phyloP scores from a whole-genome alignment of 2,113 vertebrate species.

The Vulpes vulpes region DNA sequence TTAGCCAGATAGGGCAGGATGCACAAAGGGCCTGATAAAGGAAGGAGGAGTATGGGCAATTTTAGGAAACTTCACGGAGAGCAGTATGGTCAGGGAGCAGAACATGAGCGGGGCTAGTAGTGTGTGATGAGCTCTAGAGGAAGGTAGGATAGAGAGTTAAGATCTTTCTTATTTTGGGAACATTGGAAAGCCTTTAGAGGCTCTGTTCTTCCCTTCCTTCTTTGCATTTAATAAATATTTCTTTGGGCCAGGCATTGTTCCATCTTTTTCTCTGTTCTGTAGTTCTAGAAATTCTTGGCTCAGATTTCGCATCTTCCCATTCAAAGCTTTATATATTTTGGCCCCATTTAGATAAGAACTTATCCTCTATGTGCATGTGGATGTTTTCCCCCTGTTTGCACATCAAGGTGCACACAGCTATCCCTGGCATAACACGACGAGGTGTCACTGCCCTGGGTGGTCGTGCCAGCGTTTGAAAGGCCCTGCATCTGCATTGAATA shows the following conservation, averaged over 20 bases:
- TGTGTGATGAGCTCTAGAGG: neutral
- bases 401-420: neutral
- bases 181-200: neutral
- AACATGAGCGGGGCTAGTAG: neutral
- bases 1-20: neutral
- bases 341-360: neutral
- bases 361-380: neutral
- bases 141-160: neutral
- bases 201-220: neutral
- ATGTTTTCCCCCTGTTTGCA: neutral
- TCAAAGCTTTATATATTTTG: neutral
- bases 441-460: neutral
- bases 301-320: neutral
- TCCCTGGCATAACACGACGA: neutral
- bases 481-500: neutral
- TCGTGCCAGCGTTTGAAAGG: neutral
- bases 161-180: neutral
- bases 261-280: neutral
- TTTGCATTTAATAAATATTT: constrained; percentile 24
- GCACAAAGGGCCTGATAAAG: neutral
- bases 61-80: neutral
- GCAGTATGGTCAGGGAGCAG: neutral
- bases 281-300: constrained; percentile 24
- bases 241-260: neutral
- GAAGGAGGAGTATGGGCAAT: neutral